Percentiles rank a stretch among this genome's conserved stretches.
phyloP scores from a whole-genome alignment of 2,888 invertebrate species.

The Hyppa rectilinea region DNA sequence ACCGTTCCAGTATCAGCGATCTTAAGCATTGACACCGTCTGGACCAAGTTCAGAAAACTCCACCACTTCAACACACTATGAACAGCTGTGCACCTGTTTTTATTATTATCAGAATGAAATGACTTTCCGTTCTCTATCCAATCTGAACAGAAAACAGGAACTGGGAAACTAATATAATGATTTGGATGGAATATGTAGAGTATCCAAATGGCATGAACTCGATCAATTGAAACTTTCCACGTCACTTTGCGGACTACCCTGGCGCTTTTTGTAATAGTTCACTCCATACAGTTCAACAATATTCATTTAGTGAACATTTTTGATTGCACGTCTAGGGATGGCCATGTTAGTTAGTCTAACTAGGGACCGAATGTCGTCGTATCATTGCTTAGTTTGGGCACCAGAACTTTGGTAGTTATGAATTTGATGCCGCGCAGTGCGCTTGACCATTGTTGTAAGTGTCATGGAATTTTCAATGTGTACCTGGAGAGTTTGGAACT shows the following conservation, averaged over 20 bases:
- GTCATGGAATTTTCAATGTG: constrained; percentile 25
- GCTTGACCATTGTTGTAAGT: constrained; percentile 37
- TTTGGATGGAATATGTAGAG: background rate
- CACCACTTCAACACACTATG: background rate
- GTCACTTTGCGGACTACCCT: too few species aligned
- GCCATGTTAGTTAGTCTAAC: constrained; percentile 40
- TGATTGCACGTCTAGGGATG: constrained; percentile 26
- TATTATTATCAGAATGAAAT: constrained; percentile 2
- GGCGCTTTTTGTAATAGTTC: too few species aligned
- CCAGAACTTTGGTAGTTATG: constrained; percentile 68
- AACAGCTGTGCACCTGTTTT: constrained; percentile 9
- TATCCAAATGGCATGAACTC: background rate
- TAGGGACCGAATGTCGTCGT: constrained; percentile 28
- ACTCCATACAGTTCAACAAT: too few species aligned
- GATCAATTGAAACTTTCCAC: background rate
- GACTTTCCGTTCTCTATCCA: constrained; percentile 8
- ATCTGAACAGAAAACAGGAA: background rate
- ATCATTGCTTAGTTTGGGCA: constrained; percentile 51
- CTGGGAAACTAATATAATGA: background rate
- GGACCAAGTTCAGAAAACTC: constrained; percentile 8
- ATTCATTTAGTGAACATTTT: too few species aligned
- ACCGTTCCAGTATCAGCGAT: constrained; percentile 14
- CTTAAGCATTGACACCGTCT: background rate
- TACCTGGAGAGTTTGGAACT: constrained; percentile 32
- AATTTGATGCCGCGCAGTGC: constrained; percentile 55